These are phyloP conservation scores for Pungitius pungitius DNA, from an alignment of 2,113 vertebrate genomes.

Conservation along the genomic window DNA sequence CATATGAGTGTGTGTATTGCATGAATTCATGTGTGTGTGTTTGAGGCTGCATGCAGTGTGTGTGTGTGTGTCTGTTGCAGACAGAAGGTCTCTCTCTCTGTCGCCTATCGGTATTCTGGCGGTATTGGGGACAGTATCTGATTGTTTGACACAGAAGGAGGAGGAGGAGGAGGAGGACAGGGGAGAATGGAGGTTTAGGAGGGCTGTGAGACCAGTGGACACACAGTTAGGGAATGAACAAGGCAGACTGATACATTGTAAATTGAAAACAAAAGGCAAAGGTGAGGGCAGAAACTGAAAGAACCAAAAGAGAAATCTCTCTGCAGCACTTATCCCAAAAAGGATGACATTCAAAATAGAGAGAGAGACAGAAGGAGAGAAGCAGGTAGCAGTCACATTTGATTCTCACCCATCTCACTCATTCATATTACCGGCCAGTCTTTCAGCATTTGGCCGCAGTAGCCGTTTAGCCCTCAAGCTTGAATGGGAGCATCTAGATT, in stretches of 20 bases:
- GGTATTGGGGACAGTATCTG: conserved; percentile 34
- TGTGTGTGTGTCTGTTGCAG: conserved; percentile 4
- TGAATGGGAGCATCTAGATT: background rate
- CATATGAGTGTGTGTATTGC: background rate
- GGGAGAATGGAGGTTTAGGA: background rate
- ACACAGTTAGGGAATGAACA: background rate
- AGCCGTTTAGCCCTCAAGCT: background rate
- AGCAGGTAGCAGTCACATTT: conserved; percentile 5
- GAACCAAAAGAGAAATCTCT: background rate
- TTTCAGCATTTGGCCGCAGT: background rate
- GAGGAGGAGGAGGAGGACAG: background rate
- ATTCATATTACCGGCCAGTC: conserved; percentile 1
- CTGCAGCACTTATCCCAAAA: background rate
- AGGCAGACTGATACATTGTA: background rate
- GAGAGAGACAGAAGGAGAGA: background rate
- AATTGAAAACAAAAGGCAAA: conserved; percentile 19
- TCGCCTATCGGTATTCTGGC: conserved; percentile 50
- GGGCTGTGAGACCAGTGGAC: background rate
- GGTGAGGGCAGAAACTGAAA: conserved; percentile 3
- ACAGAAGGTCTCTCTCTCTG: conserved; percentile 22
- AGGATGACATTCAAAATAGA: background rate
- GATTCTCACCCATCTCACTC: conserved; percentile 14
- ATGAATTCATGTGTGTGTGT: conserved; percentile 21
- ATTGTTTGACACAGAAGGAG: conserved; percentile 26
- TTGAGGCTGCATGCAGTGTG: background rate